Conservation (phyloP, 2,888 invertebrate genomes). For the Suillia variegata region DNA sequence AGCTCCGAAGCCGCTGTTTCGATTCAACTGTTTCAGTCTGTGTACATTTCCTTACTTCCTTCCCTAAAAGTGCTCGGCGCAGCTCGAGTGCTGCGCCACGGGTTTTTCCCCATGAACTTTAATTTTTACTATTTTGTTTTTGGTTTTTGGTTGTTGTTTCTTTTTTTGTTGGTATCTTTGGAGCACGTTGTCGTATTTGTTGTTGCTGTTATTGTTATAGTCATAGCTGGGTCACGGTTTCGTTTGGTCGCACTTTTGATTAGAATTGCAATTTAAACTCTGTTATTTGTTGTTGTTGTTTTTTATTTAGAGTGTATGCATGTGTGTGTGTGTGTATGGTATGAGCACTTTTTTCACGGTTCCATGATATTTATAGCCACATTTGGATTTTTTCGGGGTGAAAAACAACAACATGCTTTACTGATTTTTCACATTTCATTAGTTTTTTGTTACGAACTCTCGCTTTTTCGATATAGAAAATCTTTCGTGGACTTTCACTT, state of each 20-base stretch:
- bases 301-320: no score
- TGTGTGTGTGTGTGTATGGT: slow-evolving; percentile 20
- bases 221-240: slow-evolving; percentile 36
- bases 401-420: slow-evolving; percentile 9
- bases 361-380: slow-evolving; percentile 5
- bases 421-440: slow-evolving; percentile 36
- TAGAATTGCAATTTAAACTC: slow-evolving; percentile 15
- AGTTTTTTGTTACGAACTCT: slow-evolving; percentile 25
- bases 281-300: slow-evolving; percentile 12
- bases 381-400: neutral
- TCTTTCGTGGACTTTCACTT: slow-evolving; percentile 18
- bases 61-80: neutral
- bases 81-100: no score
- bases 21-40: no score
- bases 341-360: neutral
- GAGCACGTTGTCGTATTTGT: no score
- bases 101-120: slow-evolving; percentile 12
- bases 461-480: slow-evolving; percentile 1
- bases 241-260: slow-evolving; percentile 13
- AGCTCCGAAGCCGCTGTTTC: no score
- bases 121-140: slow-evolving; percentile 2
- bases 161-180: neutral
- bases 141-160: neutral
- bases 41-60: slow-evolving; percentile 1
- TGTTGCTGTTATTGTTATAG: slow-evolving; percentile 14